phyloP scores from a whole-genome alignment of 2,113 vertebrate species.

The Microcebus griseorufus region DNA sequence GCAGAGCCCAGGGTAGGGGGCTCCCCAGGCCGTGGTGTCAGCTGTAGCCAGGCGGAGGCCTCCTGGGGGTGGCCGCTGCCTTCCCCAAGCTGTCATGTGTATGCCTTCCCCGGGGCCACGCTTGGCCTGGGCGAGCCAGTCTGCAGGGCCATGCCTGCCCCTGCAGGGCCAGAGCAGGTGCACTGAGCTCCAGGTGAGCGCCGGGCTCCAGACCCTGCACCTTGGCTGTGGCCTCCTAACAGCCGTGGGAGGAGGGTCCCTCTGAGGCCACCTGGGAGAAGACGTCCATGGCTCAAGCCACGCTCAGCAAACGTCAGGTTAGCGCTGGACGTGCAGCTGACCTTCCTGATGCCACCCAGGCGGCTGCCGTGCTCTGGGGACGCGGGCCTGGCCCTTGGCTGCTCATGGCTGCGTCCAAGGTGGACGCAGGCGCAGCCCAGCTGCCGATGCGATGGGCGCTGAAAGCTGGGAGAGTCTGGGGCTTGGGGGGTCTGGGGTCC shows the following conservation, averaged over 20 bases:
- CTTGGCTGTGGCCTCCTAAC: neutral
- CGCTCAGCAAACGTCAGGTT: rapidly evolving
- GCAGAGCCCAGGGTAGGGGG: neutral
- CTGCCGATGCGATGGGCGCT: rapidly evolving
- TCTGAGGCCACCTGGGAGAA: rapidly evolving
- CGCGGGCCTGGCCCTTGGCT: rapidly evolving
- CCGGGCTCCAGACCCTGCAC: rapidly evolving
- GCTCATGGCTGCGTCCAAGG: rapidly evolving
- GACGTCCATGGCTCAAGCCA: rapidly evolving
- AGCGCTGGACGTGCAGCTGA: rapidly evolving
- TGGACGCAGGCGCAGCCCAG: rapidly evolving
- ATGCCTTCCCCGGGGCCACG: rapidly evolving
- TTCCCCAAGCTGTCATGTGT: rapidly evolving
- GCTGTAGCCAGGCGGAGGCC: too few species aligned
- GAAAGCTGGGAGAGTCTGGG: rapidly evolving
- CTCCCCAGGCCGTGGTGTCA: rapidly evolving
- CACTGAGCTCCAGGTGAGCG: rapidly evolving
- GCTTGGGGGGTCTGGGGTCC: rapidly evolving
- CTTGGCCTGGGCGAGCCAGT: rapidly evolving
- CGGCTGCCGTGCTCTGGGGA: neutral
- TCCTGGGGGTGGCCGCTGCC: rapidly evolving
- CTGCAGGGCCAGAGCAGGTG: neutral
- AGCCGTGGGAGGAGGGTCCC: neutral
- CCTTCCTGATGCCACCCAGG: rapidly evolving
- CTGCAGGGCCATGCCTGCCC: neutral